Evolutionary conservation across 2,888 invertebrate species (phyloP), one percentile per base, ranked within the genome.

Genomic region (Ichneumon xanthorius): DNA sequence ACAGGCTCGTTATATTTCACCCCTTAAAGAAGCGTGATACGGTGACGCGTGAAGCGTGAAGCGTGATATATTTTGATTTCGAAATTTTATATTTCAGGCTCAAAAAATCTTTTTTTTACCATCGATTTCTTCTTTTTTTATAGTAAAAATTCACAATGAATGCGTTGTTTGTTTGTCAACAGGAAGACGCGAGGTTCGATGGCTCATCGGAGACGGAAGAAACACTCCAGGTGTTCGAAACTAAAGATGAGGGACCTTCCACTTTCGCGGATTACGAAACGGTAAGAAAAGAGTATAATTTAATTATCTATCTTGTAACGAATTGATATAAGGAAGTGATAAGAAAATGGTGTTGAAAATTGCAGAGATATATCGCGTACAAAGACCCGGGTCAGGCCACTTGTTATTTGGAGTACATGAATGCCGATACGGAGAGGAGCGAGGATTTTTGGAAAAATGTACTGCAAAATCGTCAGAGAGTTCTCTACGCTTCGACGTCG

Each of bases 381-480:
- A 94, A 94, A 88, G 94, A 94, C 87, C 91, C 92, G 6, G 87
- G 88, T 14, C 92, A 93, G 73, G 93, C 92, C 33, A 90, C 91
- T 87, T 95, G 95, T 89, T 94, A 94, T 85, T 87, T 95, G 78
- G 94, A 95, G 89, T 93, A 93, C 50, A 88, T 94, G 82, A 91
- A 89, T 48, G 58, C 85, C 26, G 65, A 73, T 5, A 65, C 45
- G n/a, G 76, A 55, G 14, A 37, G 37, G 7, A 68, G 55, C 16
- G 30, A 37, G 1, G 88, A 89, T 19, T 79, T 86, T 37, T 88
- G 83, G 87, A 86, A 80, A 65, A 86, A 86, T 58, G 75, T 78
- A 33, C 79, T 87, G 4, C 84, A 48, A 9, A 75, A 88, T 4
- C 83, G 76, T 45, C 77, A 83, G 2, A 90, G 87, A 77, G 85